Evolutionary conservation across 92 coral and sea anemone genomes (phyloP).

Genomic region (Paragorgia papillata): DNA sequence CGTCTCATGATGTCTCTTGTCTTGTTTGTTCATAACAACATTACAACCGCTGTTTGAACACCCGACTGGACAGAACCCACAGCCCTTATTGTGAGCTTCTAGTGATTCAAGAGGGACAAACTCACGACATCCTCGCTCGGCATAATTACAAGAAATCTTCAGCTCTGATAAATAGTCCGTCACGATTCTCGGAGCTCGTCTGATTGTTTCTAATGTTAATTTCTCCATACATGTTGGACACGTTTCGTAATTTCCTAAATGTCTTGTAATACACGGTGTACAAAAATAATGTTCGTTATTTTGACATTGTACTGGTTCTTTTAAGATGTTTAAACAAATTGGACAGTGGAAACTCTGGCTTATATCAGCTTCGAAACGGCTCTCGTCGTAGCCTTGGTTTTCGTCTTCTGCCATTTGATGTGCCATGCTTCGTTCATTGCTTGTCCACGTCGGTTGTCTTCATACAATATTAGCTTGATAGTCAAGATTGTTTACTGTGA

Average conservation of each 20-base stretch:
- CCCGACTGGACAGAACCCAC: constrained; percentile 53
- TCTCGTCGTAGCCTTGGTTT: constrained; percentile 26
- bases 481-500: too few relatives aligned
- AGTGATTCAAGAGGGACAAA: constrained; percentile 48
- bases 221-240: constrained; percentile 66
- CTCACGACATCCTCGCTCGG: constrained; percentile 52
- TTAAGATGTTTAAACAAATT: constrained; percentile 68
- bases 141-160: constrained; percentile 57
- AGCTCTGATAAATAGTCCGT: constrained; percentile 55
- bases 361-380: constrained; percentile 26
- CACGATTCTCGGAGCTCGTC: constrained; percentile 59
- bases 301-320: constrained; percentile 66
- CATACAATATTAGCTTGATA: too few relatives aligned
- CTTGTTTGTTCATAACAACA: constrained; percentile 10
- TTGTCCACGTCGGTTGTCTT: too few relatives aligned
- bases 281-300: constrained; percentile 68
- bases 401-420: not conserved
- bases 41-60: constrained; percentile 59
- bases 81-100: constrained; percentile 27
- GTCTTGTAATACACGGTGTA: constrained; percentile 55
- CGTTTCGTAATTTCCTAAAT: constrained; percentile 38
- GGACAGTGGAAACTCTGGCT: constrained; percentile 61
- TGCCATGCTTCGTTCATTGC: not conserved
- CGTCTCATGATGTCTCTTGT: constrained; percentile 14
- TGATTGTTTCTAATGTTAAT: constrained; percentile 26